Conservation (phyloP, 2,113 vertebrate genomes). For the Connochaetes taurinus region DNA sequence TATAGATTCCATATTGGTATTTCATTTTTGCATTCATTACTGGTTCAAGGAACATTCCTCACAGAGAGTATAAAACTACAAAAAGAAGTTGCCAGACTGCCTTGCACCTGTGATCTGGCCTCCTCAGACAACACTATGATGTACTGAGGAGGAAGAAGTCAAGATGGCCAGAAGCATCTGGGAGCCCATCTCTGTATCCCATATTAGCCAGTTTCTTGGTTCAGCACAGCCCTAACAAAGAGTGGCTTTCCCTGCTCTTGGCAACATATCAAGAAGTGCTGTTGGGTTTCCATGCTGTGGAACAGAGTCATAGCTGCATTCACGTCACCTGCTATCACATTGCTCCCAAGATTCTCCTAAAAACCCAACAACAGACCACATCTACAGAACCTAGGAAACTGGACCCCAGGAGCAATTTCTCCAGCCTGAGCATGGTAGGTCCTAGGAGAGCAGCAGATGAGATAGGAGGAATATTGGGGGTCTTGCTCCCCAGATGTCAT, state of each 20-base stretch:
- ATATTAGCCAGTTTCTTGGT: not conserved
- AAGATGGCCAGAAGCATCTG: not conserved
- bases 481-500: not conserved
- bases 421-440: not conserved
- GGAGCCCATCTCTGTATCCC: not conserved
- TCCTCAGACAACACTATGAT: not conserved
- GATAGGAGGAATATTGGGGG: not conserved
- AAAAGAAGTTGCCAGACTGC: conserved; percentile 43
- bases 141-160: not conserved
- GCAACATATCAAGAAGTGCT: not conserved
- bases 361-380: not conserved
- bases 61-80: conserved; percentile 12
- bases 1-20: conserved; percentile 60
- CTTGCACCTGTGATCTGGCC: conserved; percentile 49
- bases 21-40: conserved; percentile 55
- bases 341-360: not conserved
- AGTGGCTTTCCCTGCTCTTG: not conserved
- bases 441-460: not conserved
- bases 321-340: not conserved
- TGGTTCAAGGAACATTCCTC: conserved; percentile 31
- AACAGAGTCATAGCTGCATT: not conserved
- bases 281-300: not conserved
- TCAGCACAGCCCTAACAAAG: not conserved
- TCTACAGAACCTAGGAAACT: not conserved
- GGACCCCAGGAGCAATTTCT: not conserved